Conservation (phyloP, 2,888 invertebrate species). For the Zelleria hepariella region DNA sequence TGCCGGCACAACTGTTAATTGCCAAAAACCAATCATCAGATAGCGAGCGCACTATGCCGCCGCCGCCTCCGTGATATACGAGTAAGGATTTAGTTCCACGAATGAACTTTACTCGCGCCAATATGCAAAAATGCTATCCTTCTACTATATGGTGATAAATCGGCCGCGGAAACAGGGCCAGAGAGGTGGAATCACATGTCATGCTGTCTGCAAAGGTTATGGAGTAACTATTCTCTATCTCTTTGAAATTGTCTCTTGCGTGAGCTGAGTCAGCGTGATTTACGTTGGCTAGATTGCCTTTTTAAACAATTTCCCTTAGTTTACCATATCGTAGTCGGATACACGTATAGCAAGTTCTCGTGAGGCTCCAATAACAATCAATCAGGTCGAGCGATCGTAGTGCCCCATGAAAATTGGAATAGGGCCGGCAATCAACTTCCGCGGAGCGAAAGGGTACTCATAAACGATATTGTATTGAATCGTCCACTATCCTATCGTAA, state of each 20-base stretch:
- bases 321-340: not conserved
- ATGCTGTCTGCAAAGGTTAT: too few relatives aligned
- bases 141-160: too few relatives aligned
- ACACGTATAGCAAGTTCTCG: conserved; percentile 6
- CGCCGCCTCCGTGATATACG: conserved; percentile 52
- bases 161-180: too few relatives aligned
- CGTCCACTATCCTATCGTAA: conserved; percentile 39
- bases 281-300: not conserved
- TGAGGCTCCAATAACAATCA: conserved; percentile 44
- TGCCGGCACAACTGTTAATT: conserved; percentile 69
- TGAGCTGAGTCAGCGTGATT: not conserved
- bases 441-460: conserved; percentile 41
- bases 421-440: conserved; percentile 49
- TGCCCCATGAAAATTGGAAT: conserved; percentile 57
- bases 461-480: conserved; percentile 59
- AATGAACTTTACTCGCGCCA: not conserved
- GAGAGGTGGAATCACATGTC: too few relatives aligned
- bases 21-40: conserved; percentile 74
- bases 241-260: not conserved
- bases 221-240: not conserved
- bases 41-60: conserved; percentile 51
- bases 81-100: not conserved
- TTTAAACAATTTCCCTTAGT: not conserved
- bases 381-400: conserved; percentile 44
- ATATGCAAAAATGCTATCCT: too few relatives aligned